Conservation (phyloP, 2,113 vertebrate genomes). For the Catharus bicknelli region DNA sequence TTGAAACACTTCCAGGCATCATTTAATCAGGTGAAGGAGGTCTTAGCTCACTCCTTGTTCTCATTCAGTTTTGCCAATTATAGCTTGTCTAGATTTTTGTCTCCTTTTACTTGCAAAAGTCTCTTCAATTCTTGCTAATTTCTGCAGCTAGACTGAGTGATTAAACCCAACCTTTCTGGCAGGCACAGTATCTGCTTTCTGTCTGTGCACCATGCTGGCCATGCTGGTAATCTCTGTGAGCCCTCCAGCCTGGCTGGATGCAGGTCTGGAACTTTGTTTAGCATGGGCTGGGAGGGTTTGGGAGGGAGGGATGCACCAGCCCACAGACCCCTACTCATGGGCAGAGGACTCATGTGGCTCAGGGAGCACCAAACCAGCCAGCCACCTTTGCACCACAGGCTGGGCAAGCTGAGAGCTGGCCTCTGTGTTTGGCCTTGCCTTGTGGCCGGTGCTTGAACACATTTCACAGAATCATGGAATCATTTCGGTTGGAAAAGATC, state of each 20-base stretch:
- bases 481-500: neutral
- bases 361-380: neutral
- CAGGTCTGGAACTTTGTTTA: neutral
- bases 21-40: conserved; percentile 51
- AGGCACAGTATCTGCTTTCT: neutral
- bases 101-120: neutral
- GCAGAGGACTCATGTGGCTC: neutral
- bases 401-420: neutral
- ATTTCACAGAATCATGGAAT: neutral
- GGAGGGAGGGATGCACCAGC: neutral
- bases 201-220: neutral
- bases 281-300: neutral
- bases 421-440: neutral
- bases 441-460: accelerated
- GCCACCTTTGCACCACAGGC: neutral
- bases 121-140: neutral
- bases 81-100: neutral
- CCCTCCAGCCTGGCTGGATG: neutral
- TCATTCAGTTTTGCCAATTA: conserved; percentile 34
- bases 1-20: conserved; percentile 34
- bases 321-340: accelerated
- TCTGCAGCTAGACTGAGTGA: neutral
- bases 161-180: neutral
- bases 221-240: neutral
- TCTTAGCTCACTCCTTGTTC: neutral